These are phyloP conservation scores for Rhegmatorhina hoffmannsi DNA, from an alignment of 2,113 vertebrate species.

Conservation along the genomic window DNA sequence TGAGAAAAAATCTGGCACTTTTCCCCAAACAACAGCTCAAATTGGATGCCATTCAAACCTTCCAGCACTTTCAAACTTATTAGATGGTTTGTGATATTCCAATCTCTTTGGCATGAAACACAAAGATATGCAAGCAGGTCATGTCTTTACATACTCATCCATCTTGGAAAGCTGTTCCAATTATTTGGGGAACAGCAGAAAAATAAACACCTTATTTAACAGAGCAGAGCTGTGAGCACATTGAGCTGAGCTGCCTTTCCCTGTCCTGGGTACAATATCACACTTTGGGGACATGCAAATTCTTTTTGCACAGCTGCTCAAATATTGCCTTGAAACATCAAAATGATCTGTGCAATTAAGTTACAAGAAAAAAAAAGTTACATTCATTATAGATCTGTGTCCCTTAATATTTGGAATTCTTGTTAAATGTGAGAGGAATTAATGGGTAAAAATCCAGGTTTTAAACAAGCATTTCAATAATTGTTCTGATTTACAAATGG, in stretches of 20 bases:
- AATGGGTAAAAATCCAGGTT: not conserved
- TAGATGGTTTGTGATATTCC: not conserved
- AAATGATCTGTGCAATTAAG: slow-evolving; percentile 15
- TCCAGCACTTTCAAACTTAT: not conserved
- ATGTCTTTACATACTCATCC: not conserved
- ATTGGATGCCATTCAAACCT: not conserved
- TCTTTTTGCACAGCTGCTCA: slow-evolving; percentile 35
- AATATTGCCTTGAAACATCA: slow-evolving; percentile 9
- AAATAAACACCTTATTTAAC: not conserved
- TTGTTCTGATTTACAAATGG: not conserved
- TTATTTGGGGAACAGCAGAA: not conserved
- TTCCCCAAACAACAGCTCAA: not conserved
- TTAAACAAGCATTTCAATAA: not conserved
- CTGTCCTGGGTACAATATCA: not conserved
- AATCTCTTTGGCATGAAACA: not conserved
- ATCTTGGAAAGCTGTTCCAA: not conserved
- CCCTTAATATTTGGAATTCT: slow-evolving; percentile 10
- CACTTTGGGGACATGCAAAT: not conserved
- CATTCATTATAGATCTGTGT: not conserved
- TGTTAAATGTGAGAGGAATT: not conserved
- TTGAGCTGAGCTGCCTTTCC: not conserved
- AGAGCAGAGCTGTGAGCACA: not conserved
- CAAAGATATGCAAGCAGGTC: not conserved
- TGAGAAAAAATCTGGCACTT: not conserved
- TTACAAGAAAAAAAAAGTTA: slow-evolving; percentile 6